phyloP scores from a whole-genome alignment of 2,888 invertebrate genomes.

The Eupithecia tripunctaria region DNA sequence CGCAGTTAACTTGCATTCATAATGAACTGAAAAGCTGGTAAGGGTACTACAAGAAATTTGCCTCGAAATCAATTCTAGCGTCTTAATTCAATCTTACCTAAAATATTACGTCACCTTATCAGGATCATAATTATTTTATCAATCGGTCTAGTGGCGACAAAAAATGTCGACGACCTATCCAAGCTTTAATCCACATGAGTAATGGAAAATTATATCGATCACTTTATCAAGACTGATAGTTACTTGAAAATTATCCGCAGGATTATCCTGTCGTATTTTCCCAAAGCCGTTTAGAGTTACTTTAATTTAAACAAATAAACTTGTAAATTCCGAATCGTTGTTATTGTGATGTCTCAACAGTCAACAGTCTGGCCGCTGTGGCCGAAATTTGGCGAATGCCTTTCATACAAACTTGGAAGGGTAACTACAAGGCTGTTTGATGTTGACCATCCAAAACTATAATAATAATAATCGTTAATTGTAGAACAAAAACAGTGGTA shows the following conservation, averaged over 20 bases:
- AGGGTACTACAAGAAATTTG: background rate
- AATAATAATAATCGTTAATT: no score
- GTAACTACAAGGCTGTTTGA: no score
- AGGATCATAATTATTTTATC: background rate
- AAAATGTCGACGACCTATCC: constrained; percentile 9
- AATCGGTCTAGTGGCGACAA: background rate
- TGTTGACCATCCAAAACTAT: no score
- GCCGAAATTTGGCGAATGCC: no score
- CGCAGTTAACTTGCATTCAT: background rate
- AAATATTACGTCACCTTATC: background rate
- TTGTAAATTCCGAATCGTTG: no score
- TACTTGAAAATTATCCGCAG: background rate
- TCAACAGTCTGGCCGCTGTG: no score
- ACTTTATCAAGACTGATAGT: background rate
- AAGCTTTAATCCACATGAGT: background rate
- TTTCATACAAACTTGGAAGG: no score
- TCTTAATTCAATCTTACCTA: background rate
- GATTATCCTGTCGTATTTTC: background rate
- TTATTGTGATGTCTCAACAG: background rate
- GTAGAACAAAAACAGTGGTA: no score
- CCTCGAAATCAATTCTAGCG: background rate
- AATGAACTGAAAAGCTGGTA: background rate
- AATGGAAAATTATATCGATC: background rate
- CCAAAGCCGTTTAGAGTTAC: background rate
- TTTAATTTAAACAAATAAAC: background rate